These are phyloP conservation scores for Aurelia aurita complex sp. Pacific DNA, from an alignment of 30 jellyfish, hydroid and myxozoan species.

Conservation along the genomic window DNA sequence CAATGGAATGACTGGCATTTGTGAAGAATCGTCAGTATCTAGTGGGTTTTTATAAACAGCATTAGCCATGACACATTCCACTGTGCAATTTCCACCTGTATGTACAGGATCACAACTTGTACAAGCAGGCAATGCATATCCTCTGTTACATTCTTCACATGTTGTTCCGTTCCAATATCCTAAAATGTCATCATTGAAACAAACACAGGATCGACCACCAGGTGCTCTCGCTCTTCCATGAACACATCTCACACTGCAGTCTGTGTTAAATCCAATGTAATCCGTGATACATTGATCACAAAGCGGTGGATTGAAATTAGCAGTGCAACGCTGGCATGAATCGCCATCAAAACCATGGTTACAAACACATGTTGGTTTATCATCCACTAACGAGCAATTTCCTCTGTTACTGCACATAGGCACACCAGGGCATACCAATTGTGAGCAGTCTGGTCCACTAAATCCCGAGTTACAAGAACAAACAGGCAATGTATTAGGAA, in stretches of 20 bases:
- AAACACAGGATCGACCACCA: conserved; percentile 57
- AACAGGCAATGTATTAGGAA: conserved; percentile 50
- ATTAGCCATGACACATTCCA: conserved; percentile 58
- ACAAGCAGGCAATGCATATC: conserved; percentile 60
- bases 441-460: conserved; percentile 55
- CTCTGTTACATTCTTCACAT: conserved; percentile 51
- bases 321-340: conserved; percentile 53
- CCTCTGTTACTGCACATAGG: conserved; percentile 67
- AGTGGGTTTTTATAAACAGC: conserved; percentile 42
- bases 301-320: conserved; percentile 50
- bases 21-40: conserved; percentile 13
- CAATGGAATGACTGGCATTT: conserved; percentile 38
- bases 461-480: conserved; percentile 74
- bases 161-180: conserved; percentile 68
- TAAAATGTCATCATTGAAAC: conserved; percentile 19
- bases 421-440: conserved; percentile 67
- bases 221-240: conserved; percentile 41
- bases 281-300: conserved; percentile 55
- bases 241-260: conserved; percentile 56
- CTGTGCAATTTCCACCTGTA: conserved; percentile 42
- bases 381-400: conserved; percentile 23
- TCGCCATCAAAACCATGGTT: conserved; percentile 65
- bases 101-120: conserved; percentile 48
- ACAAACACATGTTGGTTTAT: conserved; percentile 55
- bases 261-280: conserved; percentile 64